Percentiles rank a stretch among this genome's conserved stretches.
Evolutionary conservation across 2,797 vertebrate species (phyloP).

Genomic region (Spondyliosoma cantharus): DNA sequence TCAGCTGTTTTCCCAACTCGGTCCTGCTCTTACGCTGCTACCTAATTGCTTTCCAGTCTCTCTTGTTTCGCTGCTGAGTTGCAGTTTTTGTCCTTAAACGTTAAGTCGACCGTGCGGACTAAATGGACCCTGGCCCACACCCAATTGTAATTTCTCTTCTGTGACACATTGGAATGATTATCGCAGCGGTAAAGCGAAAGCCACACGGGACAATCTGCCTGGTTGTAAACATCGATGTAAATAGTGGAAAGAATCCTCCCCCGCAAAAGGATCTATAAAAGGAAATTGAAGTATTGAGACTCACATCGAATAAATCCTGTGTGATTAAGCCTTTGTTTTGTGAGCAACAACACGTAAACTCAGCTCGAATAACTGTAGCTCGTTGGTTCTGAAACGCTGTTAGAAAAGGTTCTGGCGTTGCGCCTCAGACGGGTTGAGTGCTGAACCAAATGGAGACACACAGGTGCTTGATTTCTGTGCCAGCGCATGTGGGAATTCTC

Average conservation of each 20-base stretch:
- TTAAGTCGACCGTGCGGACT: conserved; percentile 49
- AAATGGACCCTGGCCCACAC: conserved; percentile 58
- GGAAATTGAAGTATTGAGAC: conserved; percentile 21
- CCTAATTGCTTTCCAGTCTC: conserved; percentile 46
- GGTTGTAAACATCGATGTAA: conserved; percentile 67
- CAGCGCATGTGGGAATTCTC: conserved; percentile 67
- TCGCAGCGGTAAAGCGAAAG: conserved; percentile 63
- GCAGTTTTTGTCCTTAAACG: conserved; percentile 61
- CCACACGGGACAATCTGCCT: conserved; percentile 63
- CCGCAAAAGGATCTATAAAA: conserved; percentile 26
- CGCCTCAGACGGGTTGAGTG: conserved; percentile 13
- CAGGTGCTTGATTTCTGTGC: conserved; percentile 48
- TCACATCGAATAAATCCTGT: conserved; percentile 16
- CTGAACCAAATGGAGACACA: conserved; percentile 25
- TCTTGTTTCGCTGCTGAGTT: conserved; percentile 63
- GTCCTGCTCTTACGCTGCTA: conserved; percentile 16
- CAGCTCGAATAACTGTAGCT: background rate
- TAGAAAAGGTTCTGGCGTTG: background rate
- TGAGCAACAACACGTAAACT: conserved; percentile 8
- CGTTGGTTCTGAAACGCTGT: background rate
- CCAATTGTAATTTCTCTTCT: conserved; percentile 66
- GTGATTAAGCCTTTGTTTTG: conserved; percentile 25
- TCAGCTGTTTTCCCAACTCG: conserved; percentile 18
- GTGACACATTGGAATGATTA: conserved; percentile 77
- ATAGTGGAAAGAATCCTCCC: conserved; percentile 57